Evolutionary conservation across 2,888 invertebrate genomes (phyloP).

Genomic region (Omphaloscelis lunosa): DNA sequence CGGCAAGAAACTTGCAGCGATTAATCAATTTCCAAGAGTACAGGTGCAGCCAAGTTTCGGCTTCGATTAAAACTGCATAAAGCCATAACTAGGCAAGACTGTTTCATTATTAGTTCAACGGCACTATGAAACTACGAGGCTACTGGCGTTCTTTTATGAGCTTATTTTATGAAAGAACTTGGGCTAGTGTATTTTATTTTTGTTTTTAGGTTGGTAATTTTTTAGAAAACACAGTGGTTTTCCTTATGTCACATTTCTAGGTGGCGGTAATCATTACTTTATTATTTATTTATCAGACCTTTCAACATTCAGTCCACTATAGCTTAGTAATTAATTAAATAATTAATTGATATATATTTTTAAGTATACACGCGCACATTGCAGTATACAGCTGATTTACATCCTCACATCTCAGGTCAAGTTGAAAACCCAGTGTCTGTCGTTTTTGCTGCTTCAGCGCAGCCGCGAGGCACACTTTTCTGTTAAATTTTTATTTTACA

Average conservation of each 20-base stretch:
- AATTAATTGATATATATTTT: too few relatives aligned
- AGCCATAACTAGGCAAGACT: constrained; percentile 48
- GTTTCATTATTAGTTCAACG: constrained; percentile 63
- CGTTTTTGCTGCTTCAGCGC: too few relatives aligned
- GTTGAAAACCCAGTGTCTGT: too few relatives aligned
- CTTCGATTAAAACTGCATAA: constrained; percentile 65
- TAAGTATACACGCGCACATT: too few relatives aligned
- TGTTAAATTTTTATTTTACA: too few relatives aligned
- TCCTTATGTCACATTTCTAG: not conserved
- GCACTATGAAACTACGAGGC: constrained; percentile 40
- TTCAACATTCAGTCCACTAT: not conserved
- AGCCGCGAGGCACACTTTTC: too few relatives aligned
- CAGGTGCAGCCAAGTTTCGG: constrained; percentile 66
- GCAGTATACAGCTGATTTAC: too few relatives aligned
- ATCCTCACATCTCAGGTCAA: too few relatives aligned
- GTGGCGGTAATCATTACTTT: not conserved
- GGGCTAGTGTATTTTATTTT: constrained; percentile 19
- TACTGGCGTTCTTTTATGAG: constrained; percentile 45
- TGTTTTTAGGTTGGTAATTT: not conserved
- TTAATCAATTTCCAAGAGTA: constrained; percentile 71
- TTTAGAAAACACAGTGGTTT: not conserved
- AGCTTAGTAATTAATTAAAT: too few relatives aligned
- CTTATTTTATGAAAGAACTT: constrained; percentile 52
- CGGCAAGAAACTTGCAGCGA: constrained; percentile 65
- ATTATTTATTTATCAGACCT: not conserved